Base-by-base conservation (phyloP, 2,888 invertebrate species). In the Acrobeloides nanus region DNA sequence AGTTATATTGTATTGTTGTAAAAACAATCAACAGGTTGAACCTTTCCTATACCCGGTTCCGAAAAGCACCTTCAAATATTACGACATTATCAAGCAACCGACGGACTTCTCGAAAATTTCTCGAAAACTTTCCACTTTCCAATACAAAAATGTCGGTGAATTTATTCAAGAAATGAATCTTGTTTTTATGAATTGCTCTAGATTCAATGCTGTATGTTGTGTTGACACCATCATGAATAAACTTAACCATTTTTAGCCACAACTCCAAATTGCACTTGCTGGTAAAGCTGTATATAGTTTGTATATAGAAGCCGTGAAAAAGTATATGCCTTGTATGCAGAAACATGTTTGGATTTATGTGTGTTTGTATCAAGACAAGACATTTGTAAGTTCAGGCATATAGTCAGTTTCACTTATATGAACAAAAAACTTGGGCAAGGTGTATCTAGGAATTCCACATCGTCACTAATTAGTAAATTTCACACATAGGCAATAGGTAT, bases 151-250 rank as follows among this genome's bases (percentile, higher is more conserved):
- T 29, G 24, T 49, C n/a, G 21, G 26, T 8, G 18, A 45, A 32
- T 57, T 62, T 35, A 46, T 59, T 26, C 44, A 46, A 4, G 59
- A 62, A 33, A 56, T 59, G 54, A 59, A 62, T 33, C 31, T 44
- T 12, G 20, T 59, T 4, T 59, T 59, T 32, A 35, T 35, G 8
- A 62, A 62, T 38, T 58, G 55, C 33, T 60, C 56, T 20, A 48
- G 34, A 5, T 58, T 48, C 29, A 58, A 58, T 61, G n/a, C 34
- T 15, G 53, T 61, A n/a, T n/a, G n/a, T n/a, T n/a, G n/a, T n/a
- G n/a, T n/a, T n/a, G n/a, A n/a, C n/a, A n/a, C n/a, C n/a, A n/a
- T n/a, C n/a, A n/a, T n/a, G n/a, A n/a, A n/a, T n/a, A n/a, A n/a
- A n/a, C n/a, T n/a, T n/a, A n/a, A n/a, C n/a, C n/a, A n/a, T 25